A percentile compares a stretch with the other conserved stretches of the same genome.
Conservation (phyloP, 2,113 vertebrate genomes). For the Uria lomvia region DNA sequence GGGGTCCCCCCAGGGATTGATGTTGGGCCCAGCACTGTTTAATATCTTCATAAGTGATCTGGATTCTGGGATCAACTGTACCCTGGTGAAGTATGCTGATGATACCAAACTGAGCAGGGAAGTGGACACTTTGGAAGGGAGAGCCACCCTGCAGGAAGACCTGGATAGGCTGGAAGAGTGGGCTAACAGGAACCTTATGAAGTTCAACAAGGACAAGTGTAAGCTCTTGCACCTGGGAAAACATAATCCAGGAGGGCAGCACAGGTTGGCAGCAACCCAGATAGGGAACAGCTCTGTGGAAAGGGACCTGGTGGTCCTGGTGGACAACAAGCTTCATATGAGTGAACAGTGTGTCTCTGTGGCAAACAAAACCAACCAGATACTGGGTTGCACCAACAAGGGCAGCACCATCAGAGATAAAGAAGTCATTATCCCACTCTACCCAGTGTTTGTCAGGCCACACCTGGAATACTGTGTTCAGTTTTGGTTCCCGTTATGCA, state of each 20-base stretch:
- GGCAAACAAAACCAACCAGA: background rate
- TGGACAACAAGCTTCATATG: background rate
- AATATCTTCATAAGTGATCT: background rate
- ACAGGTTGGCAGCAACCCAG: background rate
- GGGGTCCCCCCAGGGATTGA: background rate
- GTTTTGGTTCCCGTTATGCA: background rate
- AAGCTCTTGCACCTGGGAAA: background rate
- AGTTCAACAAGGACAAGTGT: background rate
- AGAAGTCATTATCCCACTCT: background rate
- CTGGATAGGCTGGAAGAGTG: background rate
- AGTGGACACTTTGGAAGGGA: background rate
- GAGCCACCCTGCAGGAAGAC: background rate
- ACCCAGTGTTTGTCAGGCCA: background rate
- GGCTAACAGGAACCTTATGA: background rate
- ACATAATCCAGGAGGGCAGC: background rate
- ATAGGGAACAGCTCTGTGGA: background rate
- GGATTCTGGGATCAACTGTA: background rate
- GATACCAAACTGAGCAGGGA: background rate
- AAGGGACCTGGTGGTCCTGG: background rate
- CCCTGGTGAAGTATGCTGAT: background rate
- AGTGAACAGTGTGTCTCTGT: background rate
- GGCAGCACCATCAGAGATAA: background rate
- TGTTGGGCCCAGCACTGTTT: background rate
- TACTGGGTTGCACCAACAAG: background rate
- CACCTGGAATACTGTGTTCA: background rate